A percentile compares a stretch with the other conserved stretches of the same genome.
phyloP scores from a whole-genome alignment of 2,888 invertebrate genomes.

The Eustalomyia histrio region DNA sequence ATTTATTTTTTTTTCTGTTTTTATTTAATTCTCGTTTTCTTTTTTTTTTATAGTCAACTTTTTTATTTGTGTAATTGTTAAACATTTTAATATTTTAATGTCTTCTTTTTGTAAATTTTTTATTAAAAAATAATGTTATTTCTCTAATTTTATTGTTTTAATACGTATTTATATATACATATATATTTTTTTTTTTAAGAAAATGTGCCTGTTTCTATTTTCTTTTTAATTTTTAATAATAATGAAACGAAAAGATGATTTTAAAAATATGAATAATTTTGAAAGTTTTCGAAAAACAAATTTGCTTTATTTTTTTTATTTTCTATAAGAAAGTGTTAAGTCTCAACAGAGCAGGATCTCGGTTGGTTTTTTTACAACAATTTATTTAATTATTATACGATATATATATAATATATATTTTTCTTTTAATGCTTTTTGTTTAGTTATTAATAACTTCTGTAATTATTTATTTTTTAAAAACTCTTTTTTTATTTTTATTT shows the following conservation, averaged over 20 bases:
- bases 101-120: constrained; percentile 39
- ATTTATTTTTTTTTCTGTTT: constrained; percentile 29
- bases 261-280: constrained; percentile 41
- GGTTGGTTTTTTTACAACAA: constrained; percentile 75
- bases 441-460: constrained; percentile 51
- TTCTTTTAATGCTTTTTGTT: constrained; percentile 57
- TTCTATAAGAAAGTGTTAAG: constrained; percentile 61
- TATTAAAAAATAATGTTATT: constrained; percentile 23
- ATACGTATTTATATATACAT: background rate
- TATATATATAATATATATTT: constrained; percentile 58
- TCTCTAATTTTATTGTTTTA: constrained; percentile 25
- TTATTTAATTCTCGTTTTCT: constrained; percentile 21
- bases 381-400: constrained; percentile 68
- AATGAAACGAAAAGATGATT: constrained; percentile 49
- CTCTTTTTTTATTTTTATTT: constrained; percentile 22
- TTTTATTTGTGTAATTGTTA: constrained; percentile 35
- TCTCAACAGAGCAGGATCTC: constrained; percentile 78
- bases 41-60: constrained; percentile 25
- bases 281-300: constrained; percentile 39
- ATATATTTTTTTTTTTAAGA: background rate
- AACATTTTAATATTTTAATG: constrained; percentile 31
- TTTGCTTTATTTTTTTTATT: constrained; percentile 56
- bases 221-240: constrained; percentile 24
- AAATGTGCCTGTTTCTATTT: background rate
- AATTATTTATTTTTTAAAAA: constrained; percentile 20